Evolutionary conservation across 1,140 invertebrate genomes (phyloP), one percentile per base, ranked within the genome.

Genomic region (Euura saliciscinereae): DNA sequence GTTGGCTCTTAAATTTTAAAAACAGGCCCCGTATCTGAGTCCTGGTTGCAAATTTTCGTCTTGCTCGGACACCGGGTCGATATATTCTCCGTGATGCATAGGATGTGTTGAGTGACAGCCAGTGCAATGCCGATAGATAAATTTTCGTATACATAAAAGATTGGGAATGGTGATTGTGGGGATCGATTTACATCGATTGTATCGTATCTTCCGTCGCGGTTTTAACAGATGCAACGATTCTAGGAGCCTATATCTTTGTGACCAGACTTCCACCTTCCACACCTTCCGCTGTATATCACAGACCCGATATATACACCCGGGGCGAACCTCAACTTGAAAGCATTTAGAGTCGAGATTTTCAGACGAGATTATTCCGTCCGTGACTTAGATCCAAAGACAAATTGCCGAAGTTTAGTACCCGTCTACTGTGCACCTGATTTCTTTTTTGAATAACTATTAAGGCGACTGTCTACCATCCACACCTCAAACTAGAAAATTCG

Each of bases 181-280:
- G 51, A 59, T 11, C 51, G 51, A 59, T 59, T 59, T 59, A 59
- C 51, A 59, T 59, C 51, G 51, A 59, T 59, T 8, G 51, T 59
- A 59, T 59, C 51, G 51, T 28, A 28, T 59, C 51, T 11, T 6
- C 51, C 28, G 28, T 28, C 28, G 28, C 28, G 28, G 51, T 59
- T 11, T 59, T 11, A 28, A 59, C 8, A 59, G 51, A 59, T 59
- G 51, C 51, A 59, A 59, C 51, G 51, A 59, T 6, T 59, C 6
- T n/a, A n/a, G 28, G 28, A 11, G 13, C 51, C 13, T 59, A 59
- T 59, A 11, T n/a, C 51, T 59, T 59, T 28, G 8, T 3, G 13
- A 2, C 51, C 51, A 59, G 51, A 8, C 51, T 59, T 59, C 51
- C 10, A n/a, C 3, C 3, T 59, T 59, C 51, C 51, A 7, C 46